Conservation (phyloP, 2,888 invertebrate species). For the Nebria brevicollis region DNA sequence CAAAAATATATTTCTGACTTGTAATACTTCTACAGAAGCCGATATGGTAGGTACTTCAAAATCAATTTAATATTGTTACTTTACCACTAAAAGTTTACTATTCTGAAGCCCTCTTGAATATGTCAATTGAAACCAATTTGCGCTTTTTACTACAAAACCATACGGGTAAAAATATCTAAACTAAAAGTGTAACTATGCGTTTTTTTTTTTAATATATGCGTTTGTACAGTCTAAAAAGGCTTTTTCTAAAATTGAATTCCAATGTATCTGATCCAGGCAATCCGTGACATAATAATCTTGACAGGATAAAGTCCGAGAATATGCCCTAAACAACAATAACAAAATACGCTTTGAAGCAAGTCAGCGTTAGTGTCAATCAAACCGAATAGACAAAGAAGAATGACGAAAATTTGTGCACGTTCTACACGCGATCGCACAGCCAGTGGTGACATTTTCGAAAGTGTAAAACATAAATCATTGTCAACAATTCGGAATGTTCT, state of each 20-base stretch:
- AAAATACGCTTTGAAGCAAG: neutral
- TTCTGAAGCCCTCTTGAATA: too few species aligned
- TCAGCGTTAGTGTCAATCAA: neutral
- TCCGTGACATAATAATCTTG: neutral
- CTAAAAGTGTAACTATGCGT: too few species aligned
- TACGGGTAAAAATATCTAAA: too few species aligned
- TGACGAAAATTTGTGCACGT: neutral
- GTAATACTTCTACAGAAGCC: too few species aligned
- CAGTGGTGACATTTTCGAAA: conserved; percentile 36
- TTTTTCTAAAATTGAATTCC: neutral
- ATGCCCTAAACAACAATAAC: neutral
- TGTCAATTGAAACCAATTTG: too few species aligned
- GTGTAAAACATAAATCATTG: conserved; percentile 44
- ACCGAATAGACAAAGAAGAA: neutral
- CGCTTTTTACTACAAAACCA: too few species aligned
- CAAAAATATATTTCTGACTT: too few species aligned
- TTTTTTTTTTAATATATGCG: too few species aligned
- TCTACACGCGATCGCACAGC: neutral
- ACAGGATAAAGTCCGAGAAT: neutral
- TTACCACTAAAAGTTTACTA: too few species aligned
- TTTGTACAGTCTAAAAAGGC: too few species aligned
- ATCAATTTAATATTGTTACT: too few species aligned
- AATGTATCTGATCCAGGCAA: neutral
- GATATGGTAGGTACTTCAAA: too few species aligned
- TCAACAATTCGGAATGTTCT: conserved; percentile 30